A percentile compares a stretch with the other conserved stretches of the same genome.
Evolutionary conservation across 1,140 invertebrate species (phyloP).

Genomic region (Cherax destructor): DNA sequence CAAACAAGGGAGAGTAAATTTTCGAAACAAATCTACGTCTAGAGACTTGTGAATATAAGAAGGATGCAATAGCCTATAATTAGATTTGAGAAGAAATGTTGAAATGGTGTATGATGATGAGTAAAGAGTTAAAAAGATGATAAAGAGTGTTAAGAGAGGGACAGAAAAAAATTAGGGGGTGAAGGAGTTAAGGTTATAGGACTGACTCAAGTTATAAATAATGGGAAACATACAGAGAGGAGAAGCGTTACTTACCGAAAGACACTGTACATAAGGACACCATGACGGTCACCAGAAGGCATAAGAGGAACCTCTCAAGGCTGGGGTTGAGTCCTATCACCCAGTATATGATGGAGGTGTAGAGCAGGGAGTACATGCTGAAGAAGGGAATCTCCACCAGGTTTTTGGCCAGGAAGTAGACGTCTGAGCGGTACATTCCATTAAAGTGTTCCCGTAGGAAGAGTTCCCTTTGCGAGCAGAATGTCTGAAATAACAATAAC

Average conservation of each 20-base stretch:
- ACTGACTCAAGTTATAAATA: neutral
- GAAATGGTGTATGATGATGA: no score
- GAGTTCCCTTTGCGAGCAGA: slow-evolving; percentile 34
- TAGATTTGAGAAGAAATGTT: no score
- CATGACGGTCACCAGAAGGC: slow-evolving; percentile 84
- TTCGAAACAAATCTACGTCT: no score
- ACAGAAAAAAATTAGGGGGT: no score
- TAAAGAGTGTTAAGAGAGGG: no score
- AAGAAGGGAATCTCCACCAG: slow-evolving; percentile 87
- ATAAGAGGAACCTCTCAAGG: slow-evolving; percentile 84
- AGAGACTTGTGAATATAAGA: no score
- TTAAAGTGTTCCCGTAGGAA: slow-evolving; percentile 72
- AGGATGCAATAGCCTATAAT: no score
- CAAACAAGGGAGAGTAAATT: no score
- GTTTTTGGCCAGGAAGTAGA: slow-evolving; percentile 77
- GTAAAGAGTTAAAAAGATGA: no score
- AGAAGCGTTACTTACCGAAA: slow-evolving; percentile 82
- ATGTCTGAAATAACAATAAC: slow-evolving; percentile 10
- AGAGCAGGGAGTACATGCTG: slow-evolving; percentile 87
- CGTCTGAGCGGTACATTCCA: slow-evolving; percentile 72
- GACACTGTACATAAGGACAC: slow-evolving; percentile 93
- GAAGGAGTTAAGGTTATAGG: no score
- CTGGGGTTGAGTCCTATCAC: slow-evolving; percentile 88
- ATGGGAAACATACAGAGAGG: neutral
- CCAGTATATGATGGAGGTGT: slow-evolving; percentile 90